Base-by-base conservation (phyloP, 2,797 vertebrate genomes). In the Enteromius thamalakanensis region DNA sequence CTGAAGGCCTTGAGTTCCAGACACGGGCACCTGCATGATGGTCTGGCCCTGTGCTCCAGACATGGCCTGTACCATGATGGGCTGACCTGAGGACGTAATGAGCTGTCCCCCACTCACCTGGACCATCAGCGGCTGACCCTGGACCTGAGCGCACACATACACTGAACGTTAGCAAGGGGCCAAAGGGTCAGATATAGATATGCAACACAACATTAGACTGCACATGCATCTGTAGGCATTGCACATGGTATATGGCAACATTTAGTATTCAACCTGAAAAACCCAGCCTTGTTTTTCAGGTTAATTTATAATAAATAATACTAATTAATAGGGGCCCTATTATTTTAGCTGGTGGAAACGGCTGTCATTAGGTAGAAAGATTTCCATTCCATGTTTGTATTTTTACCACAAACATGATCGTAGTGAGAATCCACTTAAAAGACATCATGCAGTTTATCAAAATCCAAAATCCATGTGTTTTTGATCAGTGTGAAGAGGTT, bases 61-160 rank as follows among this genome's bases (percentile, higher is more conserved):
- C 94, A 99, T 98, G 64, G 98, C 98, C 92, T 99, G 98, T 67
- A 99, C 98, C 98, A 99, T 99, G 91, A 99, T 99, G 21, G 98
- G 98, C 88, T 99, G 98, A n/a, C 98, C 98, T 1, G 98, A 97
- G 10, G 98, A 99, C 12, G 98, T 99, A 92, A 99, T 99, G 88
- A 99, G 95, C 90, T 99, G 98, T 19, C 98, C 98, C 1, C 98
- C 98, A 89, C 98, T 99, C 87, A 99, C 98, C 90, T 99, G 98
- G 19, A 99, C 98, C 98, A 99, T 99, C 76, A 99, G 94, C 0
- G 98, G 98, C 82, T 99, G 98, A 42, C 98, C 97, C 91, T 99
- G 98, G 49, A 99, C 97, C 97, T 99, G 84, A 29, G 47, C 34
- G 37, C 29, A 70, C 26, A 32, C 10, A 42, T 8, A 26, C 14